These are phyloP conservation scores for Remorina albescens DNA, from an alignment of 2,797 vertebrate genomes.

Conservation along the genomic window DNA sequence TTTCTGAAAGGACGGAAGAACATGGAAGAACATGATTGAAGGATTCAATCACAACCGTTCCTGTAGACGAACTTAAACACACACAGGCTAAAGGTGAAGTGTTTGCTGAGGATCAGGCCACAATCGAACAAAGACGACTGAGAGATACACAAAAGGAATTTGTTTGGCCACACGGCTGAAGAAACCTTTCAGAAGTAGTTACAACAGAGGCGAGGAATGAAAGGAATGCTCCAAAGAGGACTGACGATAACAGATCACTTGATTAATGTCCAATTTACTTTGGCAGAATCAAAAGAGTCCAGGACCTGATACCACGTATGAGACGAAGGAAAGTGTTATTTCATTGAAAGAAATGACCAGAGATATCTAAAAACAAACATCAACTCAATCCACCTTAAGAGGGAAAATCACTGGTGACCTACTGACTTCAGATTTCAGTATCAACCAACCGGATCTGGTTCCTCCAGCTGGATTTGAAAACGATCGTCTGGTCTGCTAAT, in stretches of 20 bases:
- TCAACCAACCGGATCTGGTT: neutral
- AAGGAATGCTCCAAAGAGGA: conserved; percentile 17
- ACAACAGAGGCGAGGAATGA: conserved; percentile 5
- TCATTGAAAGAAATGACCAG: neutral
- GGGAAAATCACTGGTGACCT: neutral
- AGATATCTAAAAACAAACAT: neutral
- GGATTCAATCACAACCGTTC: neutral
- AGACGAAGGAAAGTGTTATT: neutral
- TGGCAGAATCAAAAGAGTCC: neutral
- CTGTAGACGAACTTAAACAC: neutral
- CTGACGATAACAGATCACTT: conserved; percentile 29
- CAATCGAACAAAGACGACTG: neutral
- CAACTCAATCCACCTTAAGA: neutral
- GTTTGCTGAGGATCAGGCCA: neutral
- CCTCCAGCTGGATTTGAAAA: conserved; percentile 7
- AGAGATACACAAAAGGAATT: conserved; percentile 5
- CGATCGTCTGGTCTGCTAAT: neutral
- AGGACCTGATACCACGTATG: neutral
- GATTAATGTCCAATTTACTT: conserved; percentile 41
- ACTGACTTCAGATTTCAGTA: neutral
- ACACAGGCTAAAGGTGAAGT: neutral
- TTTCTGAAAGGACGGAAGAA: neutral
- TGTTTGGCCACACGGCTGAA: conserved; percentile 31
- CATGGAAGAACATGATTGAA: neutral
- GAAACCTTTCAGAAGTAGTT: conserved; percentile 34